These are phyloP conservation scores for Agriotes lineatus DNA, from an alignment of 2,888 invertebrate genomes.

Conservation along the genomic window DNA sequence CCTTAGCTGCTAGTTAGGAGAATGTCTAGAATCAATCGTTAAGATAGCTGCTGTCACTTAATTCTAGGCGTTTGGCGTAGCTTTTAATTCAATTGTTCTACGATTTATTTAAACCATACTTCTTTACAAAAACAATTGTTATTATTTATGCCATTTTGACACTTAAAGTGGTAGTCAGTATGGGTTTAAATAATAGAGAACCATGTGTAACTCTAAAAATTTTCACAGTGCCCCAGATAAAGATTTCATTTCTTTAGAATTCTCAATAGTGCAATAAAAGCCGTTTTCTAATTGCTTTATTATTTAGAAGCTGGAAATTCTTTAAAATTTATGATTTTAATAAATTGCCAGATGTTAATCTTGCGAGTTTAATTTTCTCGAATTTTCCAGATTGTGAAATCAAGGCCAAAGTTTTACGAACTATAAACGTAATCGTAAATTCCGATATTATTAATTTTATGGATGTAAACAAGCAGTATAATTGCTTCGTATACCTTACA, in stretches of 20 bases:
- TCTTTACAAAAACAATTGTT: too few species aligned
- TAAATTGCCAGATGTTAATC: slow-evolving; percentile 34
- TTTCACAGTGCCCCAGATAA: too few species aligned
- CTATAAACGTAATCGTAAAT: slow-evolving; percentile 40
- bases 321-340: slow-evolving; percentile 31
- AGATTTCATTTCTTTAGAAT: background rate
- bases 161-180: too few species aligned
- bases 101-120: too few species aligned
- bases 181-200: background rate
- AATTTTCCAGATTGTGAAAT: slow-evolving; percentile 26
- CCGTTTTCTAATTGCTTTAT: background rate
- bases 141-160: too few species aligned
- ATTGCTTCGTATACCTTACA: slow-evolving; percentile 30
- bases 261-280: background rate
- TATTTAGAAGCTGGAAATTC: background rate
- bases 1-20: too few species aligned
- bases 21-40: too few species aligned
- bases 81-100: too few species aligned
- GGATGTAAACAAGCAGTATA: slow-evolving; percentile 40
- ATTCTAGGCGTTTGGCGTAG: too few species aligned
- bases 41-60: too few species aligned
- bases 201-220: background rate
- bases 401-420: slow-evolving; percentile 35
- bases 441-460: slow-evolving; percentile 42
- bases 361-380: slow-evolving; percentile 27